Conservation (phyloP, 2,797 vertebrate genomes). For the Sorex maritimensis region DNA sequence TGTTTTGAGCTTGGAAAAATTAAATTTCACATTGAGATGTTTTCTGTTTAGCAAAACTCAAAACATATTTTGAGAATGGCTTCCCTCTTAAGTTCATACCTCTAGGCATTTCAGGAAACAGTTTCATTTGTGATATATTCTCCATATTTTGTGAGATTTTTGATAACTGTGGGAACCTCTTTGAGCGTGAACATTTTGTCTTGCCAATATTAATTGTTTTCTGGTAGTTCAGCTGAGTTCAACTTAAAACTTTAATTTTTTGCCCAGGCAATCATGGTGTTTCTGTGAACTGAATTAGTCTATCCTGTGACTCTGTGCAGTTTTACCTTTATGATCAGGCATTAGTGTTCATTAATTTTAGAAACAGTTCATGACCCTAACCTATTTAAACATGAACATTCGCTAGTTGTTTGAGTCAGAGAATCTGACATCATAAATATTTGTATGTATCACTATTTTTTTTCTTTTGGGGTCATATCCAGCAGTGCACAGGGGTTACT, state of each 20-base stretch:
- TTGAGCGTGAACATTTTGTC: slow-evolving; percentile 68
- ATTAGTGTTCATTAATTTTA: slow-evolving; percentile 20
- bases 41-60: slow-evolving; percentile 74
- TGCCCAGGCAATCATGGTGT: neutral
- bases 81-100: slow-evolving; percentile 65
- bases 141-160: slow-evolving; percentile 71
- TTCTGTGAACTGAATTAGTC: slow-evolving; percentile 58
- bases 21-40: slow-evolving; percentile 69
- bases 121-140: slow-evolving; percentile 75
- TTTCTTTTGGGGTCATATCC: too few relatives aligned
- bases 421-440: neutral
- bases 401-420: neutral
- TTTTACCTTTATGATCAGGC: slow-evolving; percentile 42
- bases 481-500: neutral
- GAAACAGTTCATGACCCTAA: slow-evolving; percentile 14
- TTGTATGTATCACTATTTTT: neutral
- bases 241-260: slow-evolving; percentile 71
- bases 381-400: neutral
- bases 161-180: slow-evolving; percentile 56
- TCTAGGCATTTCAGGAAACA: slow-evolving; percentile 64
- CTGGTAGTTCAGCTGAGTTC: slow-evolving; percentile 44
- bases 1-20: slow-evolving; percentile 75
- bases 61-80: slow-evolving; percentile 77
- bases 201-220: slow-evolving; percentile 42
- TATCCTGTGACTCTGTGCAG: neutral